A percentile compares a stretch with the other conserved stretches of the same genome.
Conservation (phyloP, 2,888 invertebrate genomes). For the Cylloceria caligata region DNA sequence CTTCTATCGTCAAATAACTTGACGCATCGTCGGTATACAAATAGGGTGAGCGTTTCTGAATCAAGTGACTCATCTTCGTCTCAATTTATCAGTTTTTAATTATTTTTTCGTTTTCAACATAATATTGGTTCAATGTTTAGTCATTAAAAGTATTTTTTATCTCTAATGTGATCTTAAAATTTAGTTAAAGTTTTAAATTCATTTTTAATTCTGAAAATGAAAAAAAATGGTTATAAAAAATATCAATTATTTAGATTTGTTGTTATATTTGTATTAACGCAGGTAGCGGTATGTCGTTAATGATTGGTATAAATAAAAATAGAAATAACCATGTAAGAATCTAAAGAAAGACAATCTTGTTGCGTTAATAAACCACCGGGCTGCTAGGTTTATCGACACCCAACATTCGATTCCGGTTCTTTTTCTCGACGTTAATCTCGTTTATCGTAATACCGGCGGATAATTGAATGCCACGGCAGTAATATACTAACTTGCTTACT, state of each 20-base stretch:
- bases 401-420: background rate
- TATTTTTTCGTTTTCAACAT: no score
- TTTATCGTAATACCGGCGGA: constrained; percentile 18
- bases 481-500: constrained; percentile 6
- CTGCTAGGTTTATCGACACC: constrained; percentile 5
- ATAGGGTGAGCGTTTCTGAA: background rate
- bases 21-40: background rate
- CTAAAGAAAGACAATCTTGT: background rate
- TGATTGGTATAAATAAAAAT: no score
- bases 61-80: background rate
- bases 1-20: background rate
- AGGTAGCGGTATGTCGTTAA: no score
- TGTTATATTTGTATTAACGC: no score
- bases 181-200: no score
- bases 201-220: no score
- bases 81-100: background rate
- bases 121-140: no score
- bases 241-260: no score
- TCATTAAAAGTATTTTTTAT: no score
- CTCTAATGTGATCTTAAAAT: no score
- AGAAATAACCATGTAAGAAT: no score
- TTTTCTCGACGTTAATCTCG: constrained; percentile 11
- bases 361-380: background rate
- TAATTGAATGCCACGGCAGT: constrained; percentile 36
- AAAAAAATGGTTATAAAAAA: no score